Evolutionary conservation across 2,888 invertebrate species (phyloP), one percentile per base, ranked within the genome.

Genomic region (Amphiduros pacificus): DNA sequence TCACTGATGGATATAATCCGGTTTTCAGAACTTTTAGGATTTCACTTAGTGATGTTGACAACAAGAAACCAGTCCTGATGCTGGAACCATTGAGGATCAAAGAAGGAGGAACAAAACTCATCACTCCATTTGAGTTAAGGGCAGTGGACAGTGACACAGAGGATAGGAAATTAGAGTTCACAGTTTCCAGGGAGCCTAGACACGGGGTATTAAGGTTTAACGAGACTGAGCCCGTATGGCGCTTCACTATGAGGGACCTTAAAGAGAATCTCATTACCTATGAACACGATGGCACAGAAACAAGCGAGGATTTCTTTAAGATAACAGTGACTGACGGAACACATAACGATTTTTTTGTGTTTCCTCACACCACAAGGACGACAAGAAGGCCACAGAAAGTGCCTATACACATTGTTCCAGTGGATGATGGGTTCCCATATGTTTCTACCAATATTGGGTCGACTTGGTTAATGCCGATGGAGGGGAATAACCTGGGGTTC

Each of bases 231-330:
- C 71, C 71, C 20, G 73, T 78, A 9, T 73, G 73, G 1, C 60
- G 67, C 14, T 83, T 82, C 66, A 78, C 78, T 2, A 73, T 77
- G 70, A 67, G 71, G 20, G 82, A 83, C 63, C 61, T 83, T 32
- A 71, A 73, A 26, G 69, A 74, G 24, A 78, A 79, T 59, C 59
- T 75, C 58, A 77, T 83, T 54, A 76, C 73, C 48, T 83, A 83
- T 67, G 77, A 77, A 27, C 83, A 83, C 70, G 82, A 81, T 61
- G 82, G 82, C n/a, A 74, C 77, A 0, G 82, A 81, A 63, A 78
- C 80, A 0, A 48, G 64, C 3, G 66, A 68, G 3, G 82, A 83
- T 66, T 72, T 73, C 51, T 80, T 83, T 65, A 74, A 75, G 1
- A 74, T 82, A 63, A 73, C 75, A 2, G 74, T 82, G 1, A 75